These are phyloP conservation scores for Drosophila ustulata DNA, from an alignment of 2,888 invertebrate species.

Conservation along the genomic window DNA sequence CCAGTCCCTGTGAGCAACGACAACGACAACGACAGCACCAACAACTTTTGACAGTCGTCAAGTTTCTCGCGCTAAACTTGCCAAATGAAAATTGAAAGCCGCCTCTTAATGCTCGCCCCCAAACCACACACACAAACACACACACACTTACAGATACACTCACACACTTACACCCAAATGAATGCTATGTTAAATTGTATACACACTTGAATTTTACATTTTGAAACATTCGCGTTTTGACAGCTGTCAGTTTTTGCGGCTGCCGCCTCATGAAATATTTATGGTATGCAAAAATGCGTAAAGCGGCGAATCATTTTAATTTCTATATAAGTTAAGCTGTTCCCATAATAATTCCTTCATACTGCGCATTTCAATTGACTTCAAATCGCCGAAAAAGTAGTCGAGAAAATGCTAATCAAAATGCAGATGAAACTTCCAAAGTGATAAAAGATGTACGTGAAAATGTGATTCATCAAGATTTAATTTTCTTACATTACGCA, in stretches of 20 bases:
- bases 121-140: neutral
- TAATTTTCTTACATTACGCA: too few species aligned
- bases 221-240: constrained; percentile 71
- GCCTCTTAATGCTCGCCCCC: neutral
- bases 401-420: neutral
- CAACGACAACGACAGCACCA: constrained; percentile 30
- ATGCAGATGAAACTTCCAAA: too few species aligned
- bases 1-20: constrained; percentile 7
- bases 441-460: too few species aligned
- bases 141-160: neutral
- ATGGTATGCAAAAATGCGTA: constrained; percentile 66
- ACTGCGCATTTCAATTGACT: constrained; percentile 3
- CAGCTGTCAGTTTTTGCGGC: constrained; percentile 76
- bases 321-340: constrained; percentile 22
- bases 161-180: constrained; percentile 26
- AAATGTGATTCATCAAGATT: too few species aligned
- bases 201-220: constrained; percentile 50
- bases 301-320: constrained; percentile 61
- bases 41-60: constrained; percentile 58
- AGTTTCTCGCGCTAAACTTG: constrained; percentile 38
- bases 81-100: constrained; percentile 67
- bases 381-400: constrained; percentile 16
- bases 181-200: constrained; percentile 61
- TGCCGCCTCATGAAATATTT: constrained; percentile 75
- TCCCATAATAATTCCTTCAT: constrained; percentile 21